Evolutionary conservation across 2,888 invertebrate genomes (phyloP).

Genomic region (Rosalia funebris): DNA sequence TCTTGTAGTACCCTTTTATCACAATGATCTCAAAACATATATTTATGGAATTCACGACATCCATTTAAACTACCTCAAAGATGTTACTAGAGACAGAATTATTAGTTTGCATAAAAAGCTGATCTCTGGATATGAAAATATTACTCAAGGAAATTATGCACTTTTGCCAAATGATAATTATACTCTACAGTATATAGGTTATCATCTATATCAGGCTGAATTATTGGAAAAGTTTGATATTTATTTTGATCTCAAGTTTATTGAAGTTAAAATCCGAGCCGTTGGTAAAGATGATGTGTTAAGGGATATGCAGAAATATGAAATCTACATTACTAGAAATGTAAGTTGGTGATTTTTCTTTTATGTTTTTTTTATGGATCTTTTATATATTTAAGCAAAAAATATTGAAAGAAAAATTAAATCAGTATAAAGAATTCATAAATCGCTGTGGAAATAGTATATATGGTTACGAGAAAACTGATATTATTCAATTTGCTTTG

Average conservation of each 20-base stretch:
- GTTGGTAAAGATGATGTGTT: slow-evolving; percentile 77
- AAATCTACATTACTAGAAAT: slow-evolving; percentile 67
- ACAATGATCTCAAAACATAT: slow-evolving; percentile 69
- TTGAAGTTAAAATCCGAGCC: slow-evolving; percentile 75
- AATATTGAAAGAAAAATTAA: slow-evolving; percentile 64
- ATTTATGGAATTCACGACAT: slow-evolving; percentile 79
- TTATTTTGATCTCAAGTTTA: slow-evolving; percentile 75
- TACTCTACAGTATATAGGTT: slow-evolving; percentile 76
- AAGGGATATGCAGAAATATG: slow-evolving; percentile 74
- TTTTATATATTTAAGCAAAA: slow-evolving; percentile 60
- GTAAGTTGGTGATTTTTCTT: slow-evolving; percentile 58
- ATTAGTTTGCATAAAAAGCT: slow-evolving; percentile 69
- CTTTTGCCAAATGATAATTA: slow-evolving; percentile 77
- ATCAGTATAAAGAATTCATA: slow-evolving; percentile 70
- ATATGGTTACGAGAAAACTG: slow-evolving; percentile 70
- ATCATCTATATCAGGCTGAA: slow-evolving; percentile 72
- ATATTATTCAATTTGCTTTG: slow-evolving; percentile 77
- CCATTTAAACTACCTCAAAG: slow-evolving; percentile 71
- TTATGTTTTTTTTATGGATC: background rate
- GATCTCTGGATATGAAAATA: slow-evolving; percentile 69
- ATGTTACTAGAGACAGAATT: slow-evolving; percentile 62
- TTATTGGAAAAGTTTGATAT: slow-evolving; percentile 69
- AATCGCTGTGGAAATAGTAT: slow-evolving; percentile 72
- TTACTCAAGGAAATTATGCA: slow-evolving; percentile 66
- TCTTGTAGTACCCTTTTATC: slow-evolving; percentile 72